A percentile compares a stretch with the other conserved stretches of the same genome.
phyloP scores from a whole-genome alignment of 2,888 invertebrate genomes.

The Caenorhabditis macrosperma region DNA sequence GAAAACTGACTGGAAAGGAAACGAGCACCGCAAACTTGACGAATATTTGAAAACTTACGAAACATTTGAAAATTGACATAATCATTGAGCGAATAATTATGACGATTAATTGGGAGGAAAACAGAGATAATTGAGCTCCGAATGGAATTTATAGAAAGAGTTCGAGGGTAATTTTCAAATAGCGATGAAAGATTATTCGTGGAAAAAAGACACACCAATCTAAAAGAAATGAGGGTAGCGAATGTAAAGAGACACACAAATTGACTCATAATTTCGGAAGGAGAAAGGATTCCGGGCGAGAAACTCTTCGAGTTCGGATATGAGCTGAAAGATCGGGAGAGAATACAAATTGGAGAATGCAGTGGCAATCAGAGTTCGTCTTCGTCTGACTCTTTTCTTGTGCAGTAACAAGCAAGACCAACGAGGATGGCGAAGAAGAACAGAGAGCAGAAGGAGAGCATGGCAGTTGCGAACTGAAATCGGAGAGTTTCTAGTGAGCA shows the following conservation, averaged over 20 bases:
- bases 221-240: conserved; percentile 1
- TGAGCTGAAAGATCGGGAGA: conserved; percentile 4
- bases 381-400: conserved; percentile 79
- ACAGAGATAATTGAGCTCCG: conserved; percentile 40
- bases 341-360: background rate
- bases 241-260: conserved; percentile 17
- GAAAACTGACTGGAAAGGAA: conserved; percentile 1
- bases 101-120: conserved; percentile 18
- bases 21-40: conserved; percentile 44
- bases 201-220: conserved; percentile 31
- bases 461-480: conserved; percentile 79
- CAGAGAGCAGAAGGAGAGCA: conserved; percentile 79
- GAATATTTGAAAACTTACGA: conserved; percentile 20
- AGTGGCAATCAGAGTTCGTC: conserved; percentile 70
- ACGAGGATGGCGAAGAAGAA: conserved; percentile 81
- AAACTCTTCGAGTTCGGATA: conserved; percentile 8
- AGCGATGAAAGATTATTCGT: conserved; percentile 32
- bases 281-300: conserved; percentile 16
- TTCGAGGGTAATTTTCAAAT: conserved; percentile 32
- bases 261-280: background rate
- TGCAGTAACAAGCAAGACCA: conserved; percentile 80
- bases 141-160: conserved; percentile 41
- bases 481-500: too few relatives aligned
- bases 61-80: too few relatives aligned
- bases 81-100: conserved; percentile 27